Conservation (phyloP, 2,797 vertebrate genomes). For the Aulostomus chinensis region DNA sequence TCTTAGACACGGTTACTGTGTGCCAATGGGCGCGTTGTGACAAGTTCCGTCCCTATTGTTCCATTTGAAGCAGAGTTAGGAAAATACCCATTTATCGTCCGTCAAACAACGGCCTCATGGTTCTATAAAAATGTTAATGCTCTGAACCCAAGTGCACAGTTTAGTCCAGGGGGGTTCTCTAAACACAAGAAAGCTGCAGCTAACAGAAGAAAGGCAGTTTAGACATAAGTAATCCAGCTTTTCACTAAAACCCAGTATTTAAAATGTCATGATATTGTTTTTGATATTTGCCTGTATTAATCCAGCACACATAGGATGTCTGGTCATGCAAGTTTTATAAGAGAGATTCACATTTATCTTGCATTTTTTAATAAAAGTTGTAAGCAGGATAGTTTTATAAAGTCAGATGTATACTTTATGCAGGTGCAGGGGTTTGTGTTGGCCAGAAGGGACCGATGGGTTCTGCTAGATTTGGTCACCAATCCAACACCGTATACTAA, state of each 20-base stretch:
- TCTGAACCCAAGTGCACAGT: constrained; percentile 28
- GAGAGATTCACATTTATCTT: too few relatives aligned
- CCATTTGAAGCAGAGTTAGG: constrained; percentile 57
- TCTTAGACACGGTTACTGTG: constrained; percentile 42
- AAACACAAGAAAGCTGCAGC: constrained; percentile 28
- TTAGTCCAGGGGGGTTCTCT: constrained; percentile 32
- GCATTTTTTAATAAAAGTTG: too few relatives aligned
- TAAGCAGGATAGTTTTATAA: too few relatives aligned
- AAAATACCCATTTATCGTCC: constrained; percentile 71
- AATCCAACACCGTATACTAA: too few relatives aligned
- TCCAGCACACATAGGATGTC: too few relatives aligned
- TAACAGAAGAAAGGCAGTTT: constrained; percentile 32
- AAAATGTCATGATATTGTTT: too few relatives aligned
- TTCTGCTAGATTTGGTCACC: too few relatives aligned
- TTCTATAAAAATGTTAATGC: constrained; percentile 81
- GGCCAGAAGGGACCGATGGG: too few relatives aligned
- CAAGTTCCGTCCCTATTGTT: constrained; percentile 55
- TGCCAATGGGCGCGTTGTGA: constrained; percentile 42
- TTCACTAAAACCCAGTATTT: constrained; percentile 9
- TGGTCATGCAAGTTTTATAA: too few relatives aligned
- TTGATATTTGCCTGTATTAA: too few relatives aligned
- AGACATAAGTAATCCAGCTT: constrained; percentile 62
- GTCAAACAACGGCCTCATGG: constrained; percentile 63
- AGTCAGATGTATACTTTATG: too few relatives aligned
- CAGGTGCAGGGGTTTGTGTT: too few relatives aligned